Percentiles rank a stretch among this genome's conserved stretches.
Evolutionary conservation across 2,888 invertebrate genomes (phyloP).

Genomic region (Coleophora deauratella): DNA sequence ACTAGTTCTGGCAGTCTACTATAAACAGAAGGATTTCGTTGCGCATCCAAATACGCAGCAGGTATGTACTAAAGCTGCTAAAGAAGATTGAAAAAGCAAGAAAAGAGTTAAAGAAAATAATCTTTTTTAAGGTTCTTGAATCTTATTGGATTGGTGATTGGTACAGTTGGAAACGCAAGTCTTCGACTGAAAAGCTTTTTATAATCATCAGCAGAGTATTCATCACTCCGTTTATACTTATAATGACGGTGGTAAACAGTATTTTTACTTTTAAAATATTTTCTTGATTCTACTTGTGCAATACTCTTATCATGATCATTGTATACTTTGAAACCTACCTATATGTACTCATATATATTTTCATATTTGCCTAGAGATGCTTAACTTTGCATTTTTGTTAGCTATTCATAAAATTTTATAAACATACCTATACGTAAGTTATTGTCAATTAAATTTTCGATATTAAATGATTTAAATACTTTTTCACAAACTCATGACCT

Average conservation of each 20-base stretch:
- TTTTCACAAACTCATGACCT: too few relatives aligned
- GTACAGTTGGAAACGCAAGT: slow-evolving; percentile 72
- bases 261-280: background rate
- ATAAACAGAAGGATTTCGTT: slow-evolving; percentile 81
- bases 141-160: slow-evolving; percentile 79
- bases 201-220: slow-evolving; percentile 32
- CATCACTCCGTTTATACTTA: slow-evolving; percentile 42
- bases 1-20: slow-evolving; percentile 79
- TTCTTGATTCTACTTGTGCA: too few relatives aligned
- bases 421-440: too few relatives aligned
- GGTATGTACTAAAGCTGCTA: slow-evolving; percentile 28
- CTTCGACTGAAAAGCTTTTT: slow-evolving; percentile 43
- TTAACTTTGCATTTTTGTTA: too few relatives aligned
- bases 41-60: slow-evolving; percentile 85
- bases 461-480: too few relatives aligned
- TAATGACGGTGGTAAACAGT: slow-evolving; percentile 40
- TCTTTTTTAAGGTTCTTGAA: slow-evolving; percentile 62
- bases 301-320: too few relatives aligned
- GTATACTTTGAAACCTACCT: too few relatives aligned
- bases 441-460: too few relatives aligned
- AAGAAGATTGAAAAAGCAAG: background rate
- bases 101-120: too few relatives aligned
- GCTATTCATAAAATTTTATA: too few relatives aligned
- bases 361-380: too few relatives aligned
- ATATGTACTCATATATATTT: too few relatives aligned